These are phyloP conservation scores for Polypterus senegalus DNA, from an alignment of 2,113 vertebrate species.

Conservation along the genomic window DNA sequence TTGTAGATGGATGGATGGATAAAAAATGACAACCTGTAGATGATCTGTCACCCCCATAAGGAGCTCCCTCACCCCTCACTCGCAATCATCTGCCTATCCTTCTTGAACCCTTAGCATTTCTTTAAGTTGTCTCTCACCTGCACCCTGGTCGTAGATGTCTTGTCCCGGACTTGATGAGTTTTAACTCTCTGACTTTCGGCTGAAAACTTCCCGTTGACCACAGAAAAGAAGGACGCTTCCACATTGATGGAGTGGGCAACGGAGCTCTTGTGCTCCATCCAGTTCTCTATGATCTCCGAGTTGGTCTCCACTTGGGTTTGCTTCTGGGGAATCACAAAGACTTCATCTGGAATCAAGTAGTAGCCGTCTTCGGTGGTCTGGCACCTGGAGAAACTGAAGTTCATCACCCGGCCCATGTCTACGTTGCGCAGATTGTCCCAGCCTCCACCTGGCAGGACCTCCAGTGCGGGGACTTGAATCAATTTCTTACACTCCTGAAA, in stretches of 20 bases:
- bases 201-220: constrained; percentile 72
- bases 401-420: constrained; percentile 75
- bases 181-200: constrained; percentile 58
- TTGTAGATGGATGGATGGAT: too few species aligned
- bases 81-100: too few species aligned
- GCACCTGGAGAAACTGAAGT: constrained; percentile 59
- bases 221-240: constrained; percentile 48
- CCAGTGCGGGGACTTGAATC: constrained; percentile 48
- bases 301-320: constrained; percentile 66
- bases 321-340: constrained; percentile 71
- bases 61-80: too few species aligned
- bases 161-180: constrained; percentile 64
- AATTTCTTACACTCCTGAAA: constrained; percentile 47
- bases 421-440: constrained; percentile 86
- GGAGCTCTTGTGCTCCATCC: constrained; percentile 64
- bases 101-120: too few species aligned
- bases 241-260: constrained; percentile 60
- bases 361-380: constrained; percentile 71
- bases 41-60: too few species aligned
- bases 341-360: constrained; percentile 74
- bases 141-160: constrained; percentile 56
- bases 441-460: constrained; percentile 76
- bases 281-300: constrained; percentile 72
- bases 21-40: too few species aligned
- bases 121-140: constrained; percentile 32